phyloP scores from a whole-genome alignment of 2,113 vertebrate genomes.

The Sciurus niger region DNA sequence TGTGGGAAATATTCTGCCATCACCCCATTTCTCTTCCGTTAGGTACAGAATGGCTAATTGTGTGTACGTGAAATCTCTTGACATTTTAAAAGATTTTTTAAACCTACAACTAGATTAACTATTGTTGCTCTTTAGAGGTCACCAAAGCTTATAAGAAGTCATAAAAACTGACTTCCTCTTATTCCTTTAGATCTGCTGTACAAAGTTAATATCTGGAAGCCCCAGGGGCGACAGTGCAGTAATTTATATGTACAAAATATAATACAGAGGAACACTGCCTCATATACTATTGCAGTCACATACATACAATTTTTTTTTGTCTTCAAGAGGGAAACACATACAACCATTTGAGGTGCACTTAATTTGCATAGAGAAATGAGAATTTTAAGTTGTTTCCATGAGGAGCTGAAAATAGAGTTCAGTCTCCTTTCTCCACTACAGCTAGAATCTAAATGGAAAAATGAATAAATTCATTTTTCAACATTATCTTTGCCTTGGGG shows the following conservation, averaged over 20 bases:
- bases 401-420: constrained; percentile 71
- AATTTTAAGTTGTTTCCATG: constrained; percentile 79
- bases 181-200: constrained; percentile 48
- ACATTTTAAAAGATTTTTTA: constrained; percentile 56
- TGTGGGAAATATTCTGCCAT: not conserved
- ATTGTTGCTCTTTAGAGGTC: constrained; percentile 62
- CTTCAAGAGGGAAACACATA: constrained; percentile 72
- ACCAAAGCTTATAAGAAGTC: constrained; percentile 19
- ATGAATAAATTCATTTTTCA: constrained; percentile 57
- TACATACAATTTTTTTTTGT: constrained; percentile 23
- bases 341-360: constrained; percentile 75
- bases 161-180: constrained; percentile 55
- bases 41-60: not conserved
- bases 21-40: not conserved
- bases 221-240: constrained; percentile 3
- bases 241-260: constrained; percentile 55
- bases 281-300: constrained; percentile 65
- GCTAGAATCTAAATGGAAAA: constrained; percentile 50
- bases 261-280: constrained; percentile 27
- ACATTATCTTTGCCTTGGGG: not conserved
- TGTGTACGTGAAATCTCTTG: not conserved
- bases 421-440: constrained; percentile 42
- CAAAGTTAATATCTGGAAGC: constrained; percentile 74
- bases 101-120: constrained; percentile 46
- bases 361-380: constrained; percentile 83